phyloP scores from a whole-genome alignment of 2,888 invertebrate species.

The Xanthia icteritia region DNA sequence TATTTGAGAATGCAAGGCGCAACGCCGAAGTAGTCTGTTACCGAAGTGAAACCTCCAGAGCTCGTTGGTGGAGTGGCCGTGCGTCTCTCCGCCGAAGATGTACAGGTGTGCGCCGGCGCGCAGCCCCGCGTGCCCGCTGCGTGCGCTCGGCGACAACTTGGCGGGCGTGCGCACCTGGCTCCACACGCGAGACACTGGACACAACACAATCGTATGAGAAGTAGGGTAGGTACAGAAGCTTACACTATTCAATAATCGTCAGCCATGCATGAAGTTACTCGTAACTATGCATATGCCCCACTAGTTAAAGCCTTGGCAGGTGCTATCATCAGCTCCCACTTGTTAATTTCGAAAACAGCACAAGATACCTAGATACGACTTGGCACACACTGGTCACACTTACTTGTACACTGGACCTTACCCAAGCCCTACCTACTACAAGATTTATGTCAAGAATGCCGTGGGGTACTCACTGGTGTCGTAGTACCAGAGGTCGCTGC shows the following conservation, averaged over 20 bases:
- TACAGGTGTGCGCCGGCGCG: slow-evolving; percentile 94
- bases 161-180: slow-evolving; percentile 91
- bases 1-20: not conserved
- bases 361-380: not conserved
- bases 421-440: too few species aligned
- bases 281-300: too few species aligned
- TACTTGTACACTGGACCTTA: not conserved
- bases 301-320: too few species aligned
- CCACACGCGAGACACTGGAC: slow-evolving; percentile 92
- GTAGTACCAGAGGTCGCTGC: slow-evolving; percentile 95
- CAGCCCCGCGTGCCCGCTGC: slow-evolving; percentile 95
- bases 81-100: slow-evolving; percentile 94
- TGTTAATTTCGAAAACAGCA: not conserved
- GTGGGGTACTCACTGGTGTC: slow-evolving; percentile 91
- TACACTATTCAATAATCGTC: not conserved
- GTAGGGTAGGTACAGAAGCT: not conserved
- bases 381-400: not conserved
- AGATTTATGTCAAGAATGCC: not conserved
- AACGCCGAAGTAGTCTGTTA: slow-evolving; percentile 70
- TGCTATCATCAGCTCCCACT: too few species aligned
- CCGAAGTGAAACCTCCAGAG: slow-evolving; percentile 96
- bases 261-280: not conserved
- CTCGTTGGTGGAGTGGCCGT: slow-evolving; percentile 93
- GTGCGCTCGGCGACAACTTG: slow-evolving; percentile 92
- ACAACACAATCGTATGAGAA: slow-evolving; percentile 76